Evolutionary conservation across 2,888 invertebrate genomes (phyloP), one percentile per base, ranked within the genome.

Genomic region (Stramonita haemastoma): DNA sequence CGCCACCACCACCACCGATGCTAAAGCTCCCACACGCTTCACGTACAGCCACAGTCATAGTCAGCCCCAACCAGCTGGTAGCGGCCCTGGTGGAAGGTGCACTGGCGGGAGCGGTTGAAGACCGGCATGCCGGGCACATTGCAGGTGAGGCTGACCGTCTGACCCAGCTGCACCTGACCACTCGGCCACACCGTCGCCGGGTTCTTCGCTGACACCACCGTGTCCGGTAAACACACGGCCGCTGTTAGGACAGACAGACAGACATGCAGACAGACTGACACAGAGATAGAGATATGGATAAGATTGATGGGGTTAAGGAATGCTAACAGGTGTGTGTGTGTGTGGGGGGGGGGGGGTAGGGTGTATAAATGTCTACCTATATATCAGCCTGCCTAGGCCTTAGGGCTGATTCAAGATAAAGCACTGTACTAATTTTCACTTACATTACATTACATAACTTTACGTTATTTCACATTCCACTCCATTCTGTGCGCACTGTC

Each of bases 31-130:
- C 11, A 70, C 70, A 70, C 26, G n/a, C 70, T 6, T 2, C 70
- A 26, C n/a, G 5, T 81, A 95, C 94, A 92, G 90, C 93, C 94
- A 93, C 94, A 95, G 29, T 94, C 94, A 90, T 93, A 93, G 13
- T 92, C 90, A 0, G 92, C 92, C 36, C 95, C 95, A 83, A 93
- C 92, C 17, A 94, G 91, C 79, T 89, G 89, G 89, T 94, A 95
- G 4, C 56, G n/a, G 0, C 81, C 86, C 32, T 91, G 90, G 89
- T 94, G 91, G 73, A 93, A 93, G 4, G 93, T 91, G 91, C 95
- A 95, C 77, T 91, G 90, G 79, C 94, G 91, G 34, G 89, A 90
- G 86, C 91, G 92, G 56, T 90, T 88, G 87, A 93, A 93, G 0
- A 36, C 60, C 4, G 84, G 56, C 34, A 85, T 89, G 11, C 93